Conservation (phyloP, 2,888 invertebrate species). For the Watsonalla cultraria region DNA sequence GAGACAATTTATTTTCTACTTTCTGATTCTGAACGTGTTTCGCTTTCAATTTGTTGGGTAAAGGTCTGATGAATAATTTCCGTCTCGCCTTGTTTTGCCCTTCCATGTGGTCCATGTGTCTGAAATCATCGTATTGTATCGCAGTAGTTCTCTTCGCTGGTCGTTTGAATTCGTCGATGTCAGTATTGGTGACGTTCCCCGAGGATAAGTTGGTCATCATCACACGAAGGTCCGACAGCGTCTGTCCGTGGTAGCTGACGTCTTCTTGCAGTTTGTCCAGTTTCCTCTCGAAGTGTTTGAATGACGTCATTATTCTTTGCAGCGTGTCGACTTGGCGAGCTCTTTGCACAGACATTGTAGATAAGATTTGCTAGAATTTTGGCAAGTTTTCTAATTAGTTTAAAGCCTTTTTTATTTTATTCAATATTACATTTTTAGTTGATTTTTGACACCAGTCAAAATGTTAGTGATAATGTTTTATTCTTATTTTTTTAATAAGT, state of each 20-base stretch:
- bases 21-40: conserved; percentile 27
- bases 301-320: conserved; percentile 41
- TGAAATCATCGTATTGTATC: conserved; percentile 30
- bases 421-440: background rate
- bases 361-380: background rate
- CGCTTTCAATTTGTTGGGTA: conserved; percentile 30
- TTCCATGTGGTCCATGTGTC: conserved; percentile 9
- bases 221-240: conserved; percentile 44
- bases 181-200: conserved; percentile 23
- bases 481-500: background rate
- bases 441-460: background rate
- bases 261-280: conserved; percentile 56
- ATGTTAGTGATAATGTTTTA: background rate
- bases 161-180: conserved; percentile 21
- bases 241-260: conserved; percentile 47
- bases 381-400: background rate
- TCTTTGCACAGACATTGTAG: conserved; percentile 28
- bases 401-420: background rate
- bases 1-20: conserved; percentile 12
- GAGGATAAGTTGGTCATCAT: conserved; percentile 41
- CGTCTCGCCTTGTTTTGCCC: conserved; percentile 21
- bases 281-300: conserved; percentile 54
- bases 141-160: conserved; percentile 26
- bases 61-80: conserved; percentile 23
- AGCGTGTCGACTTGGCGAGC: conserved; percentile 34